Percentiles rank a stretch among this genome's conserved stretches.
Conservation (phyloP, 2,113 vertebrate species). For the Zootoca vivipara region DNA sequence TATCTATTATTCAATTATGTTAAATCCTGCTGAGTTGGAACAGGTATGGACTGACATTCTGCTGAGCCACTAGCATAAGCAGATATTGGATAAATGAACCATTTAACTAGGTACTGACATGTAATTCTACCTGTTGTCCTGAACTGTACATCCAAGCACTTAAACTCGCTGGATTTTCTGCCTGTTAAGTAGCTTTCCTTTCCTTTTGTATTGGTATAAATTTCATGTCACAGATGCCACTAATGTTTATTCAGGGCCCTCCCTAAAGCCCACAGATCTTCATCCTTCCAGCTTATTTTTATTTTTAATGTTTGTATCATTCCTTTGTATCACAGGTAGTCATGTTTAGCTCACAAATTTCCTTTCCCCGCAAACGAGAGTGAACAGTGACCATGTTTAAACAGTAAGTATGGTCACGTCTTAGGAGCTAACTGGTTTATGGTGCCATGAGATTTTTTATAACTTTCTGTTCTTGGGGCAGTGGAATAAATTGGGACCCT, state of each 20-base stretch:
- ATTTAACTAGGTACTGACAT: background rate
- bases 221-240: background rate
- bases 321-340: background rate
- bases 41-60: background rate
- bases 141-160: background rate
- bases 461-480: too few relatives aligned
- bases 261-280: background rate
- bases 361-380: background rate
- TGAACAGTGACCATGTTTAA: background rate
- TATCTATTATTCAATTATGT: background rate
- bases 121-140: background rate
- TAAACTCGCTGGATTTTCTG: background rate
- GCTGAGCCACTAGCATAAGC: background rate
- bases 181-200: background rate
- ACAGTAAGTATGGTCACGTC: background rate
- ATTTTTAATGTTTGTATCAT: background rate
- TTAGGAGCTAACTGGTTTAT: background rate
- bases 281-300: background rate
- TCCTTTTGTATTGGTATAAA: background rate
- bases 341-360: background rate
- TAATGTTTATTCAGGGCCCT: background rate
- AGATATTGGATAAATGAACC: background rate
- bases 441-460: background rate
- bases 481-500: too few relatives aligned
- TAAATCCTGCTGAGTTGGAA: background rate